Evolutionary conservation across 2,888 invertebrate genomes (phyloP), one percentile per base, ranked within the genome.

Genomic region (Cantharis rustica): DNA sequence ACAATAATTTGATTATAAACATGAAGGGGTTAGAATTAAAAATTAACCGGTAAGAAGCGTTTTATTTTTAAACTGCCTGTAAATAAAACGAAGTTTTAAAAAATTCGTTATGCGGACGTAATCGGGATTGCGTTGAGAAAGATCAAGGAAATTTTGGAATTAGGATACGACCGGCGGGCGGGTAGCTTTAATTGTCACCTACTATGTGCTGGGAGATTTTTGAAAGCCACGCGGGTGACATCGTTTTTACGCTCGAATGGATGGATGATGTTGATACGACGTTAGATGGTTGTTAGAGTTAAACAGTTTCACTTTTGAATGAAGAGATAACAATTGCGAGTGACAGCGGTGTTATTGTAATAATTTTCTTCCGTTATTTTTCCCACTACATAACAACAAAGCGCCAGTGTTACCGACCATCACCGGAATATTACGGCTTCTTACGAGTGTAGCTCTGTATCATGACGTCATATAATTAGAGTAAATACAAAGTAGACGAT

Each of bases 391-490:
- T 73, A 63, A 75, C 64, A 81, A 81, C 83, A 83, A 84, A 85
- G 85, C 86, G 86, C 86, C 85, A 86, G 85, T 84, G 83, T 85
- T 76, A 72, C 82, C 87, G 86, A 86, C 82, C 78, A 77, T 80
- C 79, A 80, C 80, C 87, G 84, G 80, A 84, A 79, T 78, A 80
- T 80, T 77, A 81, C 85, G 88, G 85, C 81, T 80, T 78, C 83
- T 82, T 81, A 84, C 87, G 88, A 88, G 80, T 83, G 79, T 85
- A 82, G 83, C 86, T 86, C 87, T 87, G 87, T 88, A 88, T 87
- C 93, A 90, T 91, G 91, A 91, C 91, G 91, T 91, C 91, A 91
- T 89, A 90, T 91, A 91, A 91, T 91, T 91, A 91, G 91, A 91
- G 91, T 91, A 91, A 91, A 91, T 91, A 91, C 91, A 91, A 91